A percentile compares a stretch with the other conserved stretches of the same genome.
Evolutionary conservation across 2,113 vertebrate genomes (phyloP).

Genomic region (Parus major): DNA sequence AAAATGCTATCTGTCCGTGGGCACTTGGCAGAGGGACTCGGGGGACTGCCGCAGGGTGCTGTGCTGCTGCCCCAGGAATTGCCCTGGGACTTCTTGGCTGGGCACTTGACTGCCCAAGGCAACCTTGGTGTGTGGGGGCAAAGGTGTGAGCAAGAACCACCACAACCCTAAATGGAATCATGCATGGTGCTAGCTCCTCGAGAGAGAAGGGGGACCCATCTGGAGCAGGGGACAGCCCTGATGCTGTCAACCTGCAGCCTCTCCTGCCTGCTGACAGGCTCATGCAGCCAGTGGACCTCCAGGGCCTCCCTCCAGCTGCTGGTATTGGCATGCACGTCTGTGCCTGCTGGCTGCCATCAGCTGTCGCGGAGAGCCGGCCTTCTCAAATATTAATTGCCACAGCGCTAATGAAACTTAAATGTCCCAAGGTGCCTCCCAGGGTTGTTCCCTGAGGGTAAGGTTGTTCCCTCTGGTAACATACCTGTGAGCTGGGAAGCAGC

Average conservation of each 20-base stretch:
- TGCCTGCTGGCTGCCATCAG: neutral
- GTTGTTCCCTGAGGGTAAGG: neutral
- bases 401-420: neutral
- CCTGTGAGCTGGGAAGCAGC: constrained; percentile 89
- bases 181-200: rapidly evolving
- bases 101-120: neutral
- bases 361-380: neutral
- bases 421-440: neutral
- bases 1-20: neutral
- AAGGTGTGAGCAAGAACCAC: neutral
- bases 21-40: neutral
- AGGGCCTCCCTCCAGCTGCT: neutral
- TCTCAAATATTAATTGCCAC: constrained; percentile 47
- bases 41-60: neutral
- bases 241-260: neutral
- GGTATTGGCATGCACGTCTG: rapidly evolving
- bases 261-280: neutral
- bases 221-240: neutral
- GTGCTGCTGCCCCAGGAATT: neutral
- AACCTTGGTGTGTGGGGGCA: rapidly evolving
- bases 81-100: neutral
- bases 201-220: neutral
- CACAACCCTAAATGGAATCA: rapidly evolving
- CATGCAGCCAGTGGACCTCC: neutral
- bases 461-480: constrained; percentile 59